Evolutionary conservation across 1,140 invertebrate species (phyloP).

Genomic region (Orchesella cincta): DNA sequence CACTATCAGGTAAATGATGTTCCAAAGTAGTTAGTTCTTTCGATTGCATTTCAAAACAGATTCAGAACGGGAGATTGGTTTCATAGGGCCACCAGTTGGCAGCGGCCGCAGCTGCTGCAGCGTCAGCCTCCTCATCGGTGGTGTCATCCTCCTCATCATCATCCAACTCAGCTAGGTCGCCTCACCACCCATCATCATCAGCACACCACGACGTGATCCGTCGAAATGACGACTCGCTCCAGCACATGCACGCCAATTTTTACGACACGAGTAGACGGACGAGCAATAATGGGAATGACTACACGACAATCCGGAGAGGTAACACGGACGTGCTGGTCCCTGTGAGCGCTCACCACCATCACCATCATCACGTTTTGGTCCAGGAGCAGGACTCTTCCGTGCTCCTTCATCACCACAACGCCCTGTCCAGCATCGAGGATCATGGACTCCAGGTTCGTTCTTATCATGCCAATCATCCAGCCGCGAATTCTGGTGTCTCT

Average conservation of each 20-base stretch:
- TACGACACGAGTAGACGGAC: background rate
- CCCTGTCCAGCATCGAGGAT: background rate
- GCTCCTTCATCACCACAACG: conserved; percentile 4
- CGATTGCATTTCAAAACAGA: too few relatives aligned
- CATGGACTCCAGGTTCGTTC: conserved; percentile 12
- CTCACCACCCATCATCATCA: conserved; percentile 24
- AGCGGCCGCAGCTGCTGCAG: conserved; percentile 15
- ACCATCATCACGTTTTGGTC: conserved; percentile 56
- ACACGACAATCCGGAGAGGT: conserved; percentile 47
- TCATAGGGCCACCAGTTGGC: conserved; percentile 47
- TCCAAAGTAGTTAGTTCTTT: too few relatives aligned
- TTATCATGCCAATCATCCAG: conserved; percentile 26
- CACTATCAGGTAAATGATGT: conserved; percentile 63
- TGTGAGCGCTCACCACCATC: conserved; percentile 60
- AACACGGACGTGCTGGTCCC: conserved; percentile 61
- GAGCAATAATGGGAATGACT: background rate
- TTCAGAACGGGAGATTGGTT: too few relatives aligned
- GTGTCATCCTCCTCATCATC: background rate
- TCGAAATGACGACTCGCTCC: conserved; percentile 48
- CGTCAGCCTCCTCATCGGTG: background rate
- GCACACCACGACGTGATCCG: conserved; percentile 49
- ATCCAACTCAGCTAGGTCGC: background rate
- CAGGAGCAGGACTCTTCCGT: background rate
- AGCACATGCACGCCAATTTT: conserved; percentile 49
- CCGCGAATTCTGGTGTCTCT: background rate